Evolutionary conservation across 2,888 invertebrate genomes (phyloP).

Genomic region (Meta bourneti): DNA sequence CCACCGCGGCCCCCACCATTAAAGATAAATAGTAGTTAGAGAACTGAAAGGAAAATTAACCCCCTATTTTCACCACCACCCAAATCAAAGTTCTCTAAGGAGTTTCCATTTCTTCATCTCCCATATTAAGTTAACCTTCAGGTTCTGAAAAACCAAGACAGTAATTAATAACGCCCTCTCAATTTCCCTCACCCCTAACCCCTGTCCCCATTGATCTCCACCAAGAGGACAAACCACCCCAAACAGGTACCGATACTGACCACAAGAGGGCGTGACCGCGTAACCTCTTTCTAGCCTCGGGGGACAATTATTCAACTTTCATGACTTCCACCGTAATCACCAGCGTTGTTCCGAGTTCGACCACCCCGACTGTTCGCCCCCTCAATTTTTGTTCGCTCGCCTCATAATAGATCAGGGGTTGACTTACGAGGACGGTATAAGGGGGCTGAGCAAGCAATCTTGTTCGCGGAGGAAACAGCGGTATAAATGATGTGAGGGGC

Average conservation of each 20-base stretch:
- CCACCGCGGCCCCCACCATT: too few species aligned
- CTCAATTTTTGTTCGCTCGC: background rate
- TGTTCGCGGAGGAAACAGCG: background rate
- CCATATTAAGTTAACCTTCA: conserved; percentile 19
- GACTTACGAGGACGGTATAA: background rate
- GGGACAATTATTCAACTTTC: conserved; percentile 48
- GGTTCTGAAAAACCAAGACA: conserved; percentile 6
- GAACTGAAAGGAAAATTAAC: background rate
- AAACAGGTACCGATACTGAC: conserved; percentile 11
- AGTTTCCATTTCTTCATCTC: background rate
- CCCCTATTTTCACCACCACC: background rate
- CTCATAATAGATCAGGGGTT: conserved; percentile 17
- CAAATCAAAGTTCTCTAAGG: background rate
- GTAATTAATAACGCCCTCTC: conserved; percentile 28
- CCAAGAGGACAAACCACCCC: background rate
- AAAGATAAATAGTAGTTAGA: too few species aligned
- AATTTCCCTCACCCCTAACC: background rate
- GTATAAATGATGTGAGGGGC: conserved; percentile 2
- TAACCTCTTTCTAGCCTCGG: conserved; percentile 40
- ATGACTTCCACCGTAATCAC: conserved; percentile 53
- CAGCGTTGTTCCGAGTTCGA: conserved; percentile 7
- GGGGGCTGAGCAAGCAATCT: background rate
- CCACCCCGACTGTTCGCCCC: background rate
- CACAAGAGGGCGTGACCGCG: conserved; percentile 41
- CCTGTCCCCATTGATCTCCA: conserved; percentile 6